A percentile compares a stretch with the other conserved stretches of the same genome.
Evolutionary conservation across 2,888 invertebrate species (phyloP).

Genomic region (Eupithecia subfuscata): DNA sequence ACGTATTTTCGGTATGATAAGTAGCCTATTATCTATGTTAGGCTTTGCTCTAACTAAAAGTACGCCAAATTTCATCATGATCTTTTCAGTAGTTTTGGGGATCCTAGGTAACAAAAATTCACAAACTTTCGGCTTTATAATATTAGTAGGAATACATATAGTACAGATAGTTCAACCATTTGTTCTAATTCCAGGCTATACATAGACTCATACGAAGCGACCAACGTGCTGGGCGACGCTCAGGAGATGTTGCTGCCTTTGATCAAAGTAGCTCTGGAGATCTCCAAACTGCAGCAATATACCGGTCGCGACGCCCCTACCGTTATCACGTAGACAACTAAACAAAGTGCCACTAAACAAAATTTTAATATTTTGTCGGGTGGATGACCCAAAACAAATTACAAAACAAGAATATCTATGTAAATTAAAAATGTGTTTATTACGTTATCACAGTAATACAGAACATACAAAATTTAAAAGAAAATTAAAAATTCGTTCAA

Average conservation of each 20-base stretch:
- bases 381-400: background rate
- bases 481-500: too few species aligned
- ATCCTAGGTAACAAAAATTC: too few species aligned
- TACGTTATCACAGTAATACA: background rate
- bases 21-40: too few species aligned
- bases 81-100: too few species aligned
- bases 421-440: background rate
- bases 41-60: too few species aligned
- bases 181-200: slow-evolving; percentile 85
- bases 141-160: too few species aligned
- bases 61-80: too few species aligned
- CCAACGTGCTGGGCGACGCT: slow-evolving; percentile 86
- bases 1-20: too few species aligned
- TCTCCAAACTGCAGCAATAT: slow-evolving; percentile 91
- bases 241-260: slow-evolving; percentile 93
- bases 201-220: slow-evolving; percentile 95
- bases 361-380: background rate
- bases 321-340: slow-evolving; percentile 96
- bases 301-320: slow-evolving; percentile 97
- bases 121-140: too few species aligned
- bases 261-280: slow-evolving; percentile 92
- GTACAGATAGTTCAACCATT: too few species aligned
- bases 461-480: too few species aligned
- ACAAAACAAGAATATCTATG: background rate
- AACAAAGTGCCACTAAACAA: background rate